A percentile compares a stretch with the other conserved stretches of the same genome.
Conservation (phyloP, 2,797 vertebrate species). For the Phalanger gymnotis region DNA sequence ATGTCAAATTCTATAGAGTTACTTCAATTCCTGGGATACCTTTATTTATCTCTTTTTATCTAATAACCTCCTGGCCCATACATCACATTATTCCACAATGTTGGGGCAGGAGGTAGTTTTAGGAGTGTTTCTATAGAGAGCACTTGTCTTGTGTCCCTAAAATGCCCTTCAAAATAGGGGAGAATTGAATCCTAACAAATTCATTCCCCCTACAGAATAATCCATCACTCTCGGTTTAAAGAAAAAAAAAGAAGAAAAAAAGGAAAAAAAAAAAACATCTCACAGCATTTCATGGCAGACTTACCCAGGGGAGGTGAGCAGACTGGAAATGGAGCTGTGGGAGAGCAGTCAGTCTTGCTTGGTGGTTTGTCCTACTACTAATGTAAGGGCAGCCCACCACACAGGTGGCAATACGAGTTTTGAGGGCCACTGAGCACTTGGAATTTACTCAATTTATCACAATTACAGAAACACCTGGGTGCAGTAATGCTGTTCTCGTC, state of each 20-base stretch:
- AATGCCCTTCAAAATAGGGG: neutral
- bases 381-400: neutral
- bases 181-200: slow-evolving; percentile 9
- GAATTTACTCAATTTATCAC: slow-evolving; percentile 68
- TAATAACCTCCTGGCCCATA: neutral
- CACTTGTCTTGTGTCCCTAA: neutral
- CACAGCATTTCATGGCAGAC: slow-evolving; percentile 29
- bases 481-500: neutral
- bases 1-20: neutral
- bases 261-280: neutral
- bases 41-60: neutral
- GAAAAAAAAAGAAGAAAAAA: neutral
- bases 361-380: slow-evolving; percentile 9
- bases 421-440: neutral
- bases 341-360: neutral
- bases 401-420: slow-evolving; percentile 41
- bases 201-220: neutral
- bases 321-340: slow-evolving; percentile 4
- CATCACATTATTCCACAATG: neutral
- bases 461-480: slow-evolving; percentile 67
- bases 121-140: neutral
- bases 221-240: slow-evolving; percentile 6
- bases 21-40: neutral
- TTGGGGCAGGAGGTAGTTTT: neutral
- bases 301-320: neutral